Base-by-base conservation (phyloP, 2,888 invertebrate species). In the Ophion costatus region DNA sequence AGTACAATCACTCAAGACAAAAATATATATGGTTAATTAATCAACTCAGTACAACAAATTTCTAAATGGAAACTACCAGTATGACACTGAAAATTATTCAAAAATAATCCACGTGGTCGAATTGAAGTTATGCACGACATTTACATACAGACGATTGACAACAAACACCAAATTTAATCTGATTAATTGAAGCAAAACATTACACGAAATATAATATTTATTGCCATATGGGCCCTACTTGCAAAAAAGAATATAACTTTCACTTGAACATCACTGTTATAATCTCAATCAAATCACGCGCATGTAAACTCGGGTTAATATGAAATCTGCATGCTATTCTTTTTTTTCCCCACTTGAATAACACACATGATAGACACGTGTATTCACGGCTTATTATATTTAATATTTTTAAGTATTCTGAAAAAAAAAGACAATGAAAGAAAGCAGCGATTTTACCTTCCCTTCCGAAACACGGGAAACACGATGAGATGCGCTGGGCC, bases 21-120 rank as follows among this genome's bases (percentile, higher is more conserved):
- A 38, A 66, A 66, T 66, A 66, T 38, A 66, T 38, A 66, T 38
- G 66, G 38, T 38, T 33, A 63, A 63, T 38, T 66, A 20, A 66
- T 66, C 42, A 66, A 66, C 66, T 66, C 42, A 66, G 66, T 38
- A 38, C 7, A 42, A 66, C 66, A 66, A 66, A 42, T 51, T 51
- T 2, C 51, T 51, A 11, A 51, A 11, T 51, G 51, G 51, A 51
- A 51, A 2, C 51, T 51, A 51, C 51, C 51, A 51, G 14, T 2
- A 51, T 51, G 51, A 51, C 51, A 51, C 3, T 51, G 1, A 51
- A 51, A 51, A 51, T 51, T 51, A 51, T 51, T 51, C 51, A 51
- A 51, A 51, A 14, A 51, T 51, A 11, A 51, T 51, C 51, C 51
- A 9, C 3, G 51, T 51, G 51, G 51, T 51, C 51, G 51, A 51